phyloP scores from a whole-genome alignment of 2,113 vertebrate genomes.

The Chamaetylas fuelleborni region DNA sequence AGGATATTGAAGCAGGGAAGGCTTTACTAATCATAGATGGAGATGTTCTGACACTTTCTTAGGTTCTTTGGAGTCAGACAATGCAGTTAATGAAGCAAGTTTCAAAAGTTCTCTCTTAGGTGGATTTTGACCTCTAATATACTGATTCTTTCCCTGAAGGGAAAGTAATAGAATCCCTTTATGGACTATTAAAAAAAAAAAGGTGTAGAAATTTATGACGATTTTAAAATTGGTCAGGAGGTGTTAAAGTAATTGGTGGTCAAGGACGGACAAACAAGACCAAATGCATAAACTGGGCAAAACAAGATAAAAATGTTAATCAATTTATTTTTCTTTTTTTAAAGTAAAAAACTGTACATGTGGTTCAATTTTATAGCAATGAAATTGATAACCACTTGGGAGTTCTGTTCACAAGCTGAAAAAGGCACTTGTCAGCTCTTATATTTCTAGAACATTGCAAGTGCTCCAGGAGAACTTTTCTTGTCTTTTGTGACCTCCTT shows the following conservation, averaged over 20 bases:
- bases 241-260: not conserved
- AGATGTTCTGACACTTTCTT: not conserved
- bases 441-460: not conserved
- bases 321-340: accelerated
- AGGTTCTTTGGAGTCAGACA: not conserved
- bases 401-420: not conserved
- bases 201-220: not conserved
- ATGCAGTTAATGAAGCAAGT: not conserved
- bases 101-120: not conserved
- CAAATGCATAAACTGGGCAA: not conserved
- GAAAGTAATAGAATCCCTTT: not conserved
- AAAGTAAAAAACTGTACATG: not conserved
- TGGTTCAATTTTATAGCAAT: not conserved
- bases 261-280: not conserved
- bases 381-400: not conserved
- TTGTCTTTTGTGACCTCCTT: not conserved
- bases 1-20: not conserved
- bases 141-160: not conserved
- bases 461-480: not conserved
- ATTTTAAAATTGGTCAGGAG: not conserved
- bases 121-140: slow-evolving; percentile 19
- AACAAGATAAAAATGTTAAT: not conserved
- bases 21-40: not conserved
- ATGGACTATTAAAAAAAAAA: not conserved
- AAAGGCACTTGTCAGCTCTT: not conserved